Conservation (phyloP, 1,140 invertebrate genomes). For the Arctopsyche grandis region DNA sequence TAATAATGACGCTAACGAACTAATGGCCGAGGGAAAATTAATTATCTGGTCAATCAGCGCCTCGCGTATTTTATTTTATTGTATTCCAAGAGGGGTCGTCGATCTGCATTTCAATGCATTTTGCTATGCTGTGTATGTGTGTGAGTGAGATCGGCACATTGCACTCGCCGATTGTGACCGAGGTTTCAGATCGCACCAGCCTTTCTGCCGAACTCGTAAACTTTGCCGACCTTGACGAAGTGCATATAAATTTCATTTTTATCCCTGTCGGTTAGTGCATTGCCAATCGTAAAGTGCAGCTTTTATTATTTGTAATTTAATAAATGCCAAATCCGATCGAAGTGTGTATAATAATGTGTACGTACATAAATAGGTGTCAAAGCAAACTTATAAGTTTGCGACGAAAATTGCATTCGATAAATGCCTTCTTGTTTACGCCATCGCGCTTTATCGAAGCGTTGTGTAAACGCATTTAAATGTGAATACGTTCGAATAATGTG, state of each 20-base stretch:
- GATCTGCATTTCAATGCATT: slow-evolving; percentile 31
- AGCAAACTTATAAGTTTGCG: not conserved
- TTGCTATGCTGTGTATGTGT: not conserved
- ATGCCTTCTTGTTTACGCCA: slow-evolving; percentile 33
- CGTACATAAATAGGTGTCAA: too few species aligned
- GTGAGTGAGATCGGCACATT: not conserved
- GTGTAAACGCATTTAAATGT: slow-evolving; percentile 36
- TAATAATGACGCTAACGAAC: not conserved
- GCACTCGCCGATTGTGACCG: slow-evolving; percentile 17
- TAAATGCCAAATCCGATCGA: not conserved
- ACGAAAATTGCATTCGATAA: slow-evolving; percentile 27
- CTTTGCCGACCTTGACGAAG: slow-evolving; percentile 30
- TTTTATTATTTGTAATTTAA: too few species aligned
- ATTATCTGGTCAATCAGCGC: slow-evolving; percentile 2
- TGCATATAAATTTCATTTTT: not conserved
- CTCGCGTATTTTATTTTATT: not conserved
- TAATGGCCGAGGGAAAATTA: not conserved
- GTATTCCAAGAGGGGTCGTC: slow-evolving; percentile 16
- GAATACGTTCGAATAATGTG: slow-evolving; percentile 31
- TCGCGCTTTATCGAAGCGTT: slow-evolving; percentile 26
- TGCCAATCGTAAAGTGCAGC: not conserved
- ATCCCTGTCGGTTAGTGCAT: not conserved
- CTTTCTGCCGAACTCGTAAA: slow-evolving; percentile 28
- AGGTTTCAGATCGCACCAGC: not conserved
- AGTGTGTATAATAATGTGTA: not conserved